Evolutionary conservation across 1,140 invertebrate genomes (phyloP), one percentile per base, ranked within the genome.

Genomic region (Galleria mellonella): DNA sequence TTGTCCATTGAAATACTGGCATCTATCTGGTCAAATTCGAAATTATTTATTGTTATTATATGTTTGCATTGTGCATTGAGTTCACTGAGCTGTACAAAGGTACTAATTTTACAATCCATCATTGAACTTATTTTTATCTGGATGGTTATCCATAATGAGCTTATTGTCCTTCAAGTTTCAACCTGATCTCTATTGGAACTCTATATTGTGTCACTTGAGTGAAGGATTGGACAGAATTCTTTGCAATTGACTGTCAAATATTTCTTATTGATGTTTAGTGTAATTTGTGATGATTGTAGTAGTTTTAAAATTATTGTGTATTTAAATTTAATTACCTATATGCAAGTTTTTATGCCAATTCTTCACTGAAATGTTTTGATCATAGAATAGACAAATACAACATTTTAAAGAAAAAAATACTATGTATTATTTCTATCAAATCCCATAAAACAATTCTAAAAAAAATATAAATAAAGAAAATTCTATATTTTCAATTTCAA

Each of bases 151-250:
- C 42, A 56, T n/a, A n/a, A n/a, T 56, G 70, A 81, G 73, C 69
- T 75, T 77, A 72, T 57, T 71, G 62, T 71, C 64, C 56, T 55
- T 52, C 17, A 48, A 65, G 61, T 74, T 76, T 72, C 55, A 69
- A 74, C 43, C 73, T 77, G 75, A 83, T 83, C 79, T 83, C 76
- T 77, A 68, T 76, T 66, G 71, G 54, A 74, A 78, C 55, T 77
- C 70, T 79, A 82, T 63, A 75, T 70, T 64, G 55, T 35, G 54
- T 67, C 43, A 52, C 43, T 56, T 52, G 15, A 59, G 58, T 67
- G 68, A 62, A 72, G 65, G 64, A 77, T 79, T 83, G 62, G 63
- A 35, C 30, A 45, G 55, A 48, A 58, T 56, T 31, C 12, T 38
- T 33, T 7, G 10, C 13, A 40, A 32, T 42, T 43, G 32, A 45